These are phyloP conservation scores for Columba guinea DNA, from an alignment of 2,797 vertebrate genomes.

Conservation along the genomic window DNA sequence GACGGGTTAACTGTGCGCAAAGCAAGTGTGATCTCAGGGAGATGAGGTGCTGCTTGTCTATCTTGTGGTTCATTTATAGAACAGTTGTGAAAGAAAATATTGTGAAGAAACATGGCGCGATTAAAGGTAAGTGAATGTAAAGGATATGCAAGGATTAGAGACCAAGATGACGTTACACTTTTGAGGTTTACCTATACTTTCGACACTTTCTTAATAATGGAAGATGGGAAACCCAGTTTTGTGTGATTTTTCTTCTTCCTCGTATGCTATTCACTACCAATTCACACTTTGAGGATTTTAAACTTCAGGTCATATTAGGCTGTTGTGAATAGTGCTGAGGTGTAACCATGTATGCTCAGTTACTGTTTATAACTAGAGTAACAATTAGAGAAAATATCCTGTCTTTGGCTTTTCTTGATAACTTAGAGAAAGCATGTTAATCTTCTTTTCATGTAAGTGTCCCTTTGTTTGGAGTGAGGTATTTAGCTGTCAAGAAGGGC, in stretches of 20 bases:
- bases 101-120: neutral
- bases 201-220: neutral
- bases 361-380: neutral
- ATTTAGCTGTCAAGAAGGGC: neutral
- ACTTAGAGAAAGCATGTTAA: neutral
- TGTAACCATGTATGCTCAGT: neutral
- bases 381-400: neutral
- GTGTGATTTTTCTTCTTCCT: neutral
- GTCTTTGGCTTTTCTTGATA: neutral
- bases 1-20: neutral
- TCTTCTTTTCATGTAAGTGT: neutral
- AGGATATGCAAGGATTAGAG: neutral
- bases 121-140: neutral
- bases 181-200: neutral
- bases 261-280: accelerated
- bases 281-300: neutral
- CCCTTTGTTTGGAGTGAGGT: neutral
- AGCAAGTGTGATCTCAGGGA: neutral
- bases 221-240: neutral
- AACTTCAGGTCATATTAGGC: neutral
- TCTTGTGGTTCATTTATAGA: neutral
- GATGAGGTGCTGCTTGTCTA: neutral
- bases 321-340: neutral
- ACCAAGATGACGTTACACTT: neutral
- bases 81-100: neutral